Conservation (phyloP, 2,797 vertebrate species). For the Falco berigora region DNA sequence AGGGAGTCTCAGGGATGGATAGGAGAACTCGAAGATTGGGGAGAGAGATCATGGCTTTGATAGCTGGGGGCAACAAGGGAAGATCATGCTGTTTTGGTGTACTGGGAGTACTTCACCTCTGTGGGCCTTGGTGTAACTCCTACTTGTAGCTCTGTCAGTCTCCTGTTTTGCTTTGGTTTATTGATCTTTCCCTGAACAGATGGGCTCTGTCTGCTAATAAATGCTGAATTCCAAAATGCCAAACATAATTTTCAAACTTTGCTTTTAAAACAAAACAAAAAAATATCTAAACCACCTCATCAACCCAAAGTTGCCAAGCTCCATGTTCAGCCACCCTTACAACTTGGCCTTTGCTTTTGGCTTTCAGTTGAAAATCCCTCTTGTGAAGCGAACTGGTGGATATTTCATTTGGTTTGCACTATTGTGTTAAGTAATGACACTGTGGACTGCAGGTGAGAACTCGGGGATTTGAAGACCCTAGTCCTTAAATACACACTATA, state of each 20-base stretch:
- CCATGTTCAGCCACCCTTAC: neutral
- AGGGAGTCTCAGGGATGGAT: fast-evolving
- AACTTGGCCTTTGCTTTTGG: neutral
- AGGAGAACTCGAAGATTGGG: neutral
- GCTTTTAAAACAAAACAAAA: neutral
- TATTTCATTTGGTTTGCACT: neutral
- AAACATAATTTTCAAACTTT: neutral
- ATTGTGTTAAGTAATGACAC: neutral
- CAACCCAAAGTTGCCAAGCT: neutral
- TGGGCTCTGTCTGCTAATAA: neutral
- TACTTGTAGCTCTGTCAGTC: neutral
- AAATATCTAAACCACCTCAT: neutral
- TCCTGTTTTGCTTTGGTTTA: neutral
- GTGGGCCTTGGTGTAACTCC: neutral
- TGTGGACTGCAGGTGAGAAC: neutral
- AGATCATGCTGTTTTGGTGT: neutral
- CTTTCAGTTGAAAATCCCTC: neutral
- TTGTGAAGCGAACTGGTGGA: neutral
- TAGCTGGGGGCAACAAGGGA: neutral
- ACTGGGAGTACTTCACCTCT: neutral
- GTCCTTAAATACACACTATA: neutral
- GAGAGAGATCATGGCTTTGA: neutral
- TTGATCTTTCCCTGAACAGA: neutral
- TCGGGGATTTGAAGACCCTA: neutral
- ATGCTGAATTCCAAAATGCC: neutral